Evolutionary conservation across 2,113 vertebrate species (phyloP).

Genomic region (Triplophysa dalaica): DNA sequence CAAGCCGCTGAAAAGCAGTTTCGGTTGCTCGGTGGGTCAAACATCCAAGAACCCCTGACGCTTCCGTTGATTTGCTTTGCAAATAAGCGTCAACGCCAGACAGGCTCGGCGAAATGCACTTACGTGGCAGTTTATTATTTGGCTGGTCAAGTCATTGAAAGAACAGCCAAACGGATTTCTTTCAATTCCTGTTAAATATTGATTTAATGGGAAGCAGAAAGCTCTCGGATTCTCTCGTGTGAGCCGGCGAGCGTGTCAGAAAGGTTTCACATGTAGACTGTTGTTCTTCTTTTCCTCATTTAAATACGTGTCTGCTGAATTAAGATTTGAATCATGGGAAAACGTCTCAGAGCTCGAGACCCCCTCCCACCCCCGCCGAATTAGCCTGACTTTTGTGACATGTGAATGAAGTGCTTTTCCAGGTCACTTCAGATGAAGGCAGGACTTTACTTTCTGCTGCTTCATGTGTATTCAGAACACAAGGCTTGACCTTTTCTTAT

Average conservation of each 20-base stretch:
- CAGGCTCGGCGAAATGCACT: neutral
- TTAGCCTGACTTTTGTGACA: slow-evolving; percentile 14
- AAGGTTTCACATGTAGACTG: neutral
- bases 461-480: too few species aligned
- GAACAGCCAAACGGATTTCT: neutral
- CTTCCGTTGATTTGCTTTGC: slow-evolving; percentile 33
- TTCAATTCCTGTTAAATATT: neutral
- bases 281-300: too few species aligned
- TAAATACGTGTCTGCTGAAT: neutral
- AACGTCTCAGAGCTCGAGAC: neutral
- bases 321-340: neutral
- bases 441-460: neutral
- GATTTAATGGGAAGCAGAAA: neutral
- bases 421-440: slow-evolving; percentile 3
- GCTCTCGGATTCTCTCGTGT: too few species aligned
- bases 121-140: neutral
- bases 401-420: slow-evolving; percentile 15
- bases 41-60: neutral
- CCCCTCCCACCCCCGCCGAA: neutral
- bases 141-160: neutral
- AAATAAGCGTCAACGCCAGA: slow-evolving; percentile 12
- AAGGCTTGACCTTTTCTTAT: neutral
- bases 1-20: slow-evolving; percentile 24
- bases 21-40: slow-evolving; percentile 48
- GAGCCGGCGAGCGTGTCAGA: neutral